Percentiles rank a stretch among this genome's conserved stretches.
Conservation (phyloP, 2,888 invertebrate species). For the Pyrocoelia pectoralis region DNA sequence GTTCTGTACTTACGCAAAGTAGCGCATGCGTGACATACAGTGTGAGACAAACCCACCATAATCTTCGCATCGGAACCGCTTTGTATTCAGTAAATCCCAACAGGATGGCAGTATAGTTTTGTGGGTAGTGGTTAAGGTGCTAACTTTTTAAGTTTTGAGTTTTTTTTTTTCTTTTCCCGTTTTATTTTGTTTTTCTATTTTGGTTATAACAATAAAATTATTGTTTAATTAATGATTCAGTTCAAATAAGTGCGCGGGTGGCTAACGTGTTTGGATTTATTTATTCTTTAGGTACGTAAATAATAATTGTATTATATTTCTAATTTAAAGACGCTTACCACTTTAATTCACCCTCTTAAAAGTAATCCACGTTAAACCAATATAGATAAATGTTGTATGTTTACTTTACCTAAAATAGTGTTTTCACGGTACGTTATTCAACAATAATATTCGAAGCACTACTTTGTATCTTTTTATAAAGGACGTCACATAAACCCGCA, state of each 20-base stretch:
- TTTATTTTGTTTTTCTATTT: slow-evolving; percentile 48
- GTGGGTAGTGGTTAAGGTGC: slow-evolving; percentile 45
- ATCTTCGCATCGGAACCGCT: background rate
- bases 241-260: slow-evolving; percentile 18
- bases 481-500: too few species aligned
- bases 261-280: slow-evolving; percentile 32
- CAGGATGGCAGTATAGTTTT: slow-evolving; percentile 38
- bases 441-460: too few species aligned
- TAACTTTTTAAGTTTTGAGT: slow-evolving; percentile 50
- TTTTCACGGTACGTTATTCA: too few species aligned
- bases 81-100: background rate
- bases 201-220: slow-evolving; percentile 31
- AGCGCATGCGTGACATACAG: background rate
- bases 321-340: slow-evolving; percentile 9
- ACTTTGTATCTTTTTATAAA: too few species aligned
- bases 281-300: slow-evolving; percentile 37
- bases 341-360: too few species aligned
- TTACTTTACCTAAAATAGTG: too few species aligned
- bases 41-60: slow-evolving; percentile 9
- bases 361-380: too few species aligned
- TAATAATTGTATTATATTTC: slow-evolving; percentile 31
- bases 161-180: slow-evolving; percentile 50
- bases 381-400: too few species aligned
- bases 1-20: background rate
- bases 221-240: slow-evolving; percentile 30